These are phyloP conservation scores for Imbricaverruca yamaguchii DNA, from an alignment of 2,888 invertebrate species.

Conservation along the genomic window DNA sequence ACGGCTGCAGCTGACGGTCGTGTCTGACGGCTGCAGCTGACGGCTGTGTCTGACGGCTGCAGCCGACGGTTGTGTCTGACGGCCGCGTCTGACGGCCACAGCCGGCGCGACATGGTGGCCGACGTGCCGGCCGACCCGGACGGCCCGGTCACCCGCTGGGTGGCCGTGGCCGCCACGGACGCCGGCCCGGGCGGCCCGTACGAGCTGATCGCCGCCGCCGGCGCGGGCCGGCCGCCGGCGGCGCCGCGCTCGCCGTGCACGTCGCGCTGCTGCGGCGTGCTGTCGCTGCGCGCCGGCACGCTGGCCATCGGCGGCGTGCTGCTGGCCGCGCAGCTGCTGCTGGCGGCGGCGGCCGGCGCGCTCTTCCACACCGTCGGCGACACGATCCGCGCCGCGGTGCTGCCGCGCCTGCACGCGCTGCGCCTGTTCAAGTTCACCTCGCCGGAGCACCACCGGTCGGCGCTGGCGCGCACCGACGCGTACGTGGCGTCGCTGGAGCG, in stretches of 20 bases:
- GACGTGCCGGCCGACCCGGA: too few species aligned
- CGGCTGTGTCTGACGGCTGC: too few species aligned
- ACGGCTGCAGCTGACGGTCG: too few species aligned
- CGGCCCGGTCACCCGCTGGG: too few species aligned
- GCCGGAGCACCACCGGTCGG: neutral
- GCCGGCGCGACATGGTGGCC: too few species aligned
- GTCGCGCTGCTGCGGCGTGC: neutral
- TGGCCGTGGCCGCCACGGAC: too few species aligned
- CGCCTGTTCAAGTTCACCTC: neutral
- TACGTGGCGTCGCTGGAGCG: neutral
- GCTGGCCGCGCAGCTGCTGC: neutral
- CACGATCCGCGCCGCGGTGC: neutral
- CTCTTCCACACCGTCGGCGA: neutral
- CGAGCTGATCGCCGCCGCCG: too few species aligned
- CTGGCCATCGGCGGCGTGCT: neutral
- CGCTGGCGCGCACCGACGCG: neutral
- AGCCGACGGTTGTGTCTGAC: too few species aligned
- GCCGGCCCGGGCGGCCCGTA: too few species aligned
- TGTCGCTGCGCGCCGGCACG: neutral
- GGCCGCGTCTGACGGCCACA: too few species aligned
- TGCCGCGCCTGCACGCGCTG: neutral
- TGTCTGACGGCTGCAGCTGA: too few species aligned
- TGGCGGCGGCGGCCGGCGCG: neutral
- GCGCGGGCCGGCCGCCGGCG: neutral
- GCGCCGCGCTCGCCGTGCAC: neutral